Percentiles rank a stretch among this genome's conserved stretches.
phyloP scores from a whole-genome alignment of 1,140 invertebrate genomes.

The Drosophila leontia region DNA sequence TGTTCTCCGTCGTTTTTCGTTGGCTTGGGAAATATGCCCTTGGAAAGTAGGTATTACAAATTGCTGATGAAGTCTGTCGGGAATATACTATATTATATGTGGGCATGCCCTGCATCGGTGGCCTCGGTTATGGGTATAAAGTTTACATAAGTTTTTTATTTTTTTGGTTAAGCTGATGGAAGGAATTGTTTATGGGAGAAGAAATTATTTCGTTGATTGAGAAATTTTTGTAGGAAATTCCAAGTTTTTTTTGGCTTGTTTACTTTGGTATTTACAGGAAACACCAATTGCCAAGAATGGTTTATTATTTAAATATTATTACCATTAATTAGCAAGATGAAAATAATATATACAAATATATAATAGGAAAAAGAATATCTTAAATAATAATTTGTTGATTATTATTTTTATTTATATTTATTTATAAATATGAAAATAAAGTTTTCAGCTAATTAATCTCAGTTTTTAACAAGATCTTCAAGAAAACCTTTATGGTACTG shows the following conservation, averaged over 20 bases:
- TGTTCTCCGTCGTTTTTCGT: slow-evolving; percentile 19
- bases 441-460: too few relatives aligned
- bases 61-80: slow-evolving; percentile 60
- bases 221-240: background rate
- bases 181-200: background rate
- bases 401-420: too few relatives aligned
- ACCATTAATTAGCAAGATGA: too few relatives aligned
- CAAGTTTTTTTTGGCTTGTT: too few relatives aligned
- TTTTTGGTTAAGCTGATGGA: background rate
- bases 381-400: too few relatives aligned
- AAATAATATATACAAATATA: too few relatives aligned
- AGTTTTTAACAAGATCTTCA: too few relatives aligned
- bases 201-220: background rate
- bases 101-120: slow-evolving; percentile 12
- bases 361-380: too few relatives aligned
- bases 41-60: slow-evolving; percentile 61
- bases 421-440: too few relatives aligned
- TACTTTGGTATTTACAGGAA: too few relatives aligned
- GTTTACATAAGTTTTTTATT: slow-evolving; percentile 12
- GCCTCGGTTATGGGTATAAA: background rate
- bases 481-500: background rate
- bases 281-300: too few relatives aligned
- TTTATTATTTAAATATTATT: too few relatives aligned
- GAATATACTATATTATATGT: slow-evolving; percentile 29
- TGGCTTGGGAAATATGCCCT: slow-evolving; percentile 50